Percentiles rank a stretch among this genome's conserved stretches.
Conservation (phyloP, 2,797 vertebrate species). For the Aeoliscus strigatus region DNA sequence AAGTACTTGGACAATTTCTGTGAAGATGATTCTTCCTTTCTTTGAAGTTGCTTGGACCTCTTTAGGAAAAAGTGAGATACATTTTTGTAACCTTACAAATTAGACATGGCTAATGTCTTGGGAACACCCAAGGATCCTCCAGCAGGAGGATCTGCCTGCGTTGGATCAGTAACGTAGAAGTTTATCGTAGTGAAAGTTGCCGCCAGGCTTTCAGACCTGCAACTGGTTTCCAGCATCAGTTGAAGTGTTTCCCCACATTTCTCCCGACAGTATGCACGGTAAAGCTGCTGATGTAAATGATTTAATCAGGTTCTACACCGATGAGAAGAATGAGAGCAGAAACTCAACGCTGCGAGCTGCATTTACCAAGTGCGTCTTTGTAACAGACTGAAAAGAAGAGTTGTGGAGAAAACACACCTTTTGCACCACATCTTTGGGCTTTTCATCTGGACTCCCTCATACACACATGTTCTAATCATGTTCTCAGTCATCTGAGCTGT, state of each 20-base stretch:
- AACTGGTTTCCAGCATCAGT: constrained; percentile 44
- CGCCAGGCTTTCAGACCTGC: constrained; percentile 23
- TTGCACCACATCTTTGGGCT: no score
- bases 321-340: constrained; percentile 14
- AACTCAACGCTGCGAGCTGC: constrained; percentile 24
- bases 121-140: no score
- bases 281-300: neutral
- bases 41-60: no score
- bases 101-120: no score
- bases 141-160: constrained; percentile 20
- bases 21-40: neutral
- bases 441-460: no score
- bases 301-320: no score
- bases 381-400: constrained; percentile 18
- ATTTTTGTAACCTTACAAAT: no score
- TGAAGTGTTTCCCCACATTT: constrained; percentile 45
- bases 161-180: constrained; percentile 47
- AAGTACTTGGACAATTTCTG: constrained; percentile 25
- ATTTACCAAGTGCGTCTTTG: constrained; percentile 25
- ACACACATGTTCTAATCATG: no score
- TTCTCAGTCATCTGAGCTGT: no score
- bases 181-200: constrained; percentile 51
- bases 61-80: no score
- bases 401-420: no score
- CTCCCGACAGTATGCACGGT: constrained; percentile 15